phyloP scores from a whole-genome alignment of 2,113 vertebrate genomes.

The Elachura formosa region DNA sequence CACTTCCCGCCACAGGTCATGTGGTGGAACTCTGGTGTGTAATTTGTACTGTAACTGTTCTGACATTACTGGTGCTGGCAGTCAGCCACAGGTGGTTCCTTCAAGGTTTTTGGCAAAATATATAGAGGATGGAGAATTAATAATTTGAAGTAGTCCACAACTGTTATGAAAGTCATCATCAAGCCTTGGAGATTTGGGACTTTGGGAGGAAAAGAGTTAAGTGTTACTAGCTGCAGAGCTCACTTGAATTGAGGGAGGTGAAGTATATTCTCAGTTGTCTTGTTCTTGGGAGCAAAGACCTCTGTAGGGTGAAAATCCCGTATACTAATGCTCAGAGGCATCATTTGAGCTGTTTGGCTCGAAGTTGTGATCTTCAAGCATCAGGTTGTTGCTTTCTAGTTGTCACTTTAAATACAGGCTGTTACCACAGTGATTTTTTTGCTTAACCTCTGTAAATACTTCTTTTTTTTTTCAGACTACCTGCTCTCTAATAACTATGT shows the following conservation, averaged over 20 bases:
- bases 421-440: background rate
- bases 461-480: slow-evolving; percentile 79
- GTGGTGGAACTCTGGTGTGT: background rate
- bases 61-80: background rate
- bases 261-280: background rate
- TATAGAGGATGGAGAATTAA: background rate
- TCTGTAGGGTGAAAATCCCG: background rate
- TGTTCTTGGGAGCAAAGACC: background rate
- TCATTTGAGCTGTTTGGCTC: background rate
- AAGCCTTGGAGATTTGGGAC: background rate
- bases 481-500: slow-evolving; percentile 97
- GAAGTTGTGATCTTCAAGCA: background rate
- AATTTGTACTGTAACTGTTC: background rate
- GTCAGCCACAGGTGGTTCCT: background rate
- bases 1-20: background rate
- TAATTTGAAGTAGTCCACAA: background rate
- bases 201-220: background rate
- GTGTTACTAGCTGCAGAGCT: background rate
- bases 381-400: background rate
- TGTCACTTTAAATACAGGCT: background rate
- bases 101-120: background rate
- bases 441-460: background rate
- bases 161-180: background rate
- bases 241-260: background rate
- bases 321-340: background rate